Evolutionary conservation across 2,888 invertebrate species (phyloP).

Genomic region (Acanthosoma haemorrhoidale): DNA sequence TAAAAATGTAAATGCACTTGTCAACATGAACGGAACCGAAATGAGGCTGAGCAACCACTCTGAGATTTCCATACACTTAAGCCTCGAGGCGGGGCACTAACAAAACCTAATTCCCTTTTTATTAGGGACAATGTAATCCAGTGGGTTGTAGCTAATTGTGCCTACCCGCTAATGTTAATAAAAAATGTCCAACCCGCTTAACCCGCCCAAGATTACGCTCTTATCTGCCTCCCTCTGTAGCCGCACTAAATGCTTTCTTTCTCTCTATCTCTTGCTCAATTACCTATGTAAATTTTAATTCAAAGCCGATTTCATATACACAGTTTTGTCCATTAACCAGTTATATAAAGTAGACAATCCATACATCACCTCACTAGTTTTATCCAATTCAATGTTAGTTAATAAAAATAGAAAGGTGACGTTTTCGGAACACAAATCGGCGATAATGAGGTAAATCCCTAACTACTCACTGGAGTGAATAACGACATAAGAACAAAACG

Average conservation of each 20-base stretch:
- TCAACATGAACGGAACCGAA: slow-evolving; percentile 2
- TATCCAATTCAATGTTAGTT: too few relatives aligned
- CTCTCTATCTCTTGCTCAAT: not conserved
- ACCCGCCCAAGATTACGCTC: not conserved
- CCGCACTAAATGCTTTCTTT: too few relatives aligned
- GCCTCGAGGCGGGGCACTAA: too few relatives aligned
- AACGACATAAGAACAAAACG: too few relatives aligned
- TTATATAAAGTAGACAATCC: too few relatives aligned
- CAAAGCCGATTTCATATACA: slow-evolving; percentile 5
- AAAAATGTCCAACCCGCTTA: not conserved
- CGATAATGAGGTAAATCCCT: too few relatives aligned
- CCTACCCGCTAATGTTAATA: slow-evolving; percentile 14
- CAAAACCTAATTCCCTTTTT: slow-evolving; percentile 13
- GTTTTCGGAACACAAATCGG: too few relatives aligned
- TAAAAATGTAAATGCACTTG: slow-evolving; percentile 31
- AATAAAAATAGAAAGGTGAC: too few relatives aligned
- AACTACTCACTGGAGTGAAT: too few relatives aligned
- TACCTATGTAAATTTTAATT: not conserved
- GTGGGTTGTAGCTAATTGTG: not conserved
- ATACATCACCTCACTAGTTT: too few relatives aligned
- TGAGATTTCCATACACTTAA: not conserved
- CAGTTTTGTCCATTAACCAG: not conserved
- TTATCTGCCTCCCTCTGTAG: too few relatives aligned
- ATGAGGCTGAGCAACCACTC: not conserved
- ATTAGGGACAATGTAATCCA: slow-evolving; percentile 18